Evolutionary conservation across 2,113 vertebrate genomes (phyloP), one percentile per base, ranked within the genome.

Genomic region (Phylloscopus trochiloides): DNA sequence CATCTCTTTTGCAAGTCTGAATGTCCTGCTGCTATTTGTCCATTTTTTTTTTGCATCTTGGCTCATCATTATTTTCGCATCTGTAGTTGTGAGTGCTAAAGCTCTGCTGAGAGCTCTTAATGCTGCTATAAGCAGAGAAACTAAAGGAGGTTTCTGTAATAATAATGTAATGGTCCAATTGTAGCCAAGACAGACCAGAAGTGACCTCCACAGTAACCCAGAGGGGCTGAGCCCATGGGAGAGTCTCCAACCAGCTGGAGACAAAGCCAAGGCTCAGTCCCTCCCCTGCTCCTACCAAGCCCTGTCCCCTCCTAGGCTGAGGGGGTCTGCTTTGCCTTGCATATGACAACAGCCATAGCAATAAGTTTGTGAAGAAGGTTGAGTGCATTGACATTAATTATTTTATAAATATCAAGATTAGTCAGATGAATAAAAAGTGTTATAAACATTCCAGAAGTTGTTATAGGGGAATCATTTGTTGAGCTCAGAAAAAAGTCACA

Each of bases 111-210:
- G 68, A 89, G 75, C 74, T 17, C 66, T 86, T 65, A 38, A 52
- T 42, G 45, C 36, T 63, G 61, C 22, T 73, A 20, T 28, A 45
- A 67, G n/a, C 18, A 66, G 42, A 43, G 67, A 62, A 91, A 83
- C 26, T 61, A 36, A 77, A 82, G 17, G 62, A 90, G 25, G 55
- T 84, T 95, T 74, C 85, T 88, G 32, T 84, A 75, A 38, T 73
- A 83, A 88, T 34, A 1, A 47, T 62, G 61, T 45, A 83, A 57
- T 0, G 0, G n/a, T 19, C 48, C 52, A 19, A 28, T 55, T 51
- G 19, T 36, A 85, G 81, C n/a, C 4, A 1, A 51, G 81, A 32
- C 12, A 40, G 36, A 34, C 7, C 29, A 81, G n/a, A 32, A 72
- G n/a, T 15, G 38, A 67, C 14, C 32, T 67, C 36, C 1, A 0